phyloP scores from a whole-genome alignment of 2,888 invertebrate species.

The Polydrusus pterygomalis region DNA sequence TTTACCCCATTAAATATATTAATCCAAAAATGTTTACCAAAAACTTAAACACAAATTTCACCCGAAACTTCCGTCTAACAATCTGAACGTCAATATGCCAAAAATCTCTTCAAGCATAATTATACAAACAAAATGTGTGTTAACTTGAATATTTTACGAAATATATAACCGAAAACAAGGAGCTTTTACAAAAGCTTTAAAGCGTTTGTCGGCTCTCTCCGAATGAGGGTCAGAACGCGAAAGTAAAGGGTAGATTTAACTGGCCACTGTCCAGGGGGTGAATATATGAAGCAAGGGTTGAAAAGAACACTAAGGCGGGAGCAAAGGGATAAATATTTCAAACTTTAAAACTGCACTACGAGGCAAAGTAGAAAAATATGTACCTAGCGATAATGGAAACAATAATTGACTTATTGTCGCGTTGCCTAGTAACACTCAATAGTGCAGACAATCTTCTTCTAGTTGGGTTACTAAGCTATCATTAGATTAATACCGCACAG shows the following conservation, averaged over 20 bases:
- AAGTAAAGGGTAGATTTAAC: constrained; percentile 54
- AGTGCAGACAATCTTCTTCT: too few relatives aligned
- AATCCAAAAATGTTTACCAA: neutral
- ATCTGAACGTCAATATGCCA: constrained; percentile 1
- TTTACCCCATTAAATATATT: too few relatives aligned
- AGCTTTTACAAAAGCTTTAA: constrained; percentile 52
- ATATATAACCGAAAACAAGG: constrained; percentile 50
- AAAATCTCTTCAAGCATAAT: constrained; percentile 19
- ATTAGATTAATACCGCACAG: too few relatives aligned
- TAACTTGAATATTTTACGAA: constrained; percentile 41
- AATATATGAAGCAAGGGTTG: constrained; percentile 71
- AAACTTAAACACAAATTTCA: neutral
- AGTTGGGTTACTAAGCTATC: too few relatives aligned
- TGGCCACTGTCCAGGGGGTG: constrained; percentile 71
- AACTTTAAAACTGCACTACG: constrained; percentile 42
- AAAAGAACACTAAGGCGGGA: constrained; percentile 65
- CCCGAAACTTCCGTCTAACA: neutral
- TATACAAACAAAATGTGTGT: constrained; percentile 46
- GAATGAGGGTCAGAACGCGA: constrained; percentile 62
- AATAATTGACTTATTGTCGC: too few relatives aligned
- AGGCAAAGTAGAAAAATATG: too few relatives aligned
- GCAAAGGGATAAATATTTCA: constrained; percentile 18
- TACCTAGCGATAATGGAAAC: too few relatives aligned
- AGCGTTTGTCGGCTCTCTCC: constrained; percentile 58
- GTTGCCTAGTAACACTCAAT: too few relatives aligned